phyloP scores from a whole-genome alignment of 2,797 vertebrate species.

The Bufotes viridis region DNA sequence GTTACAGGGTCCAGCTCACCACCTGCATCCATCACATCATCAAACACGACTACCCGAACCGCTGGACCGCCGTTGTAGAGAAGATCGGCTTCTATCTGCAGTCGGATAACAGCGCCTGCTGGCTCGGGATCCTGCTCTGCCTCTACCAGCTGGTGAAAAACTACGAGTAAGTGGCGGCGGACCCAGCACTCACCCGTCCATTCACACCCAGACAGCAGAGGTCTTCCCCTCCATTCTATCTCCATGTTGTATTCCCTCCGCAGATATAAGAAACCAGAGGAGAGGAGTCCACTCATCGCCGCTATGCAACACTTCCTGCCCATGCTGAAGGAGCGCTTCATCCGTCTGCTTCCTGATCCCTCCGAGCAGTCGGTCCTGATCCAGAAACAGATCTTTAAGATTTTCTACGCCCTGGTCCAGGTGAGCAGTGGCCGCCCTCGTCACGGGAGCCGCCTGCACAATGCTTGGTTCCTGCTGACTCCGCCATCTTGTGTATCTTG shows the following conservation, averaged over 20 bases:
- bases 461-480: neutral
- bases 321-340: slow-evolving; percentile 95
- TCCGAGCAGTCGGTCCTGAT: slow-evolving; percentile 96
- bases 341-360: slow-evolving; percentile 90
- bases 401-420: slow-evolving; percentile 98
- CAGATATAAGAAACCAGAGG: slow-evolving; percentile 98
- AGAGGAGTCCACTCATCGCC: slow-evolving; percentile 92
- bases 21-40: slow-evolving; percentile 99
- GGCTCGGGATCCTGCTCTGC: slow-evolving; percentile 98
- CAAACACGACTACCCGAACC: slow-evolving; percentile 96
- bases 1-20: slow-evolving; percentile 92
- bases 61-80: slow-evolving; percentile 97
- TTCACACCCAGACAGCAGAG: neutral
- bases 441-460: neutral
- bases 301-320: slow-evolving; percentile 99
- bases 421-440: slow-evolving; percentile 71
- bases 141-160: slow-evolving; percentile 99
- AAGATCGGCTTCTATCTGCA: slow-evolving; percentile 98
- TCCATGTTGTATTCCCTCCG: neutral
- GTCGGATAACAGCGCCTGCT: slow-evolving; percentile 93
- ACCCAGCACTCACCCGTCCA: too few species aligned
- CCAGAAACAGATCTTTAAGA: slow-evolving; percentile 99
- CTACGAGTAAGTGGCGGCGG: slow-evolving; percentile 88
- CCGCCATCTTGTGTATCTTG: slow-evolving; percentile 38
- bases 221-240: neutral